Evolutionary conservation across 2,113 vertebrate species (phyloP).

Genomic region (Stomatorhinus ivindoensis): DNA sequence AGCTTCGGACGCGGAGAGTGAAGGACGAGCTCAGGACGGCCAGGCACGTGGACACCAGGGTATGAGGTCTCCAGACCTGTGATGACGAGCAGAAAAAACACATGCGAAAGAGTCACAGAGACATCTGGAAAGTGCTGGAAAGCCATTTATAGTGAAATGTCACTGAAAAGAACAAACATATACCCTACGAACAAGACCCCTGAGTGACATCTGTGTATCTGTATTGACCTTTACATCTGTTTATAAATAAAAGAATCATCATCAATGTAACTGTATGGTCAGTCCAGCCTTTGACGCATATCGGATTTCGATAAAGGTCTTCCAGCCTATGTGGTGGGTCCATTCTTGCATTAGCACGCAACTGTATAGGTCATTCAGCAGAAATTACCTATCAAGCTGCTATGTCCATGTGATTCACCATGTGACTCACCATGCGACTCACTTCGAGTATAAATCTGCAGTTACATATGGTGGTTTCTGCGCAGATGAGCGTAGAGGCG

Average conservation of each 20-base stretch:
- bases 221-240: no score
- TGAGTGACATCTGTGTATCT: not conserved
- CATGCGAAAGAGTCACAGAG: not conserved
- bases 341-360: not conserved
- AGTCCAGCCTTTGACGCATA: not conserved
- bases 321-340: not conserved
- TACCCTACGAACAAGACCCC: not conserved
- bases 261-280: not conserved
- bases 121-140: not conserved
- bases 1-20: not conserved
- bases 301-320: not conserved
- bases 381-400: not conserved
- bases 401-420: not conserved
- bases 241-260: not conserved
- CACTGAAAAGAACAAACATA: not conserved
- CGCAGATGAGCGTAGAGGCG: conserved; percentile 13
- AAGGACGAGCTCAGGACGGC: not conserved
- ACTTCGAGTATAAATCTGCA: not conserved
- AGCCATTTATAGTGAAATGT: not conserved
- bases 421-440: not conserved
- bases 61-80: not conserved
- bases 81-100: not conserved
- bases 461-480: conserved; percentile 11
- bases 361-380: not conserved
- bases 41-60: not conserved